Conservation (phyloP, 2,888 invertebrate species). For the Meghimatium bilineatum region DNA sequence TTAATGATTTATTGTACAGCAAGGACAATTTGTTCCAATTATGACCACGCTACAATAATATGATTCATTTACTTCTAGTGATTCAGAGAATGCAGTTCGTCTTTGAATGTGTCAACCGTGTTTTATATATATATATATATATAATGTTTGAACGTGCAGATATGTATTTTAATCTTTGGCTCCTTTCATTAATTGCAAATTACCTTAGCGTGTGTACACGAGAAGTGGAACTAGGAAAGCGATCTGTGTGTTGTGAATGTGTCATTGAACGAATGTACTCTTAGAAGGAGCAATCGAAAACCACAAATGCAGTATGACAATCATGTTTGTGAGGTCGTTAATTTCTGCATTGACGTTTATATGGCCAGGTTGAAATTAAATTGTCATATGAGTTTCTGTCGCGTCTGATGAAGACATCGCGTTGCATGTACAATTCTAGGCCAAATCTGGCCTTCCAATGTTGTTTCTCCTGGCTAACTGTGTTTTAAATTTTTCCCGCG, state of each 20-base stretch:
- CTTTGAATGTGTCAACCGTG: no score
- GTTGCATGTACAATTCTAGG: conserved; percentile 9
- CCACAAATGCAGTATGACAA: no score
- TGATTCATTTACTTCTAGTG: no score
- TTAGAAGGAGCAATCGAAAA: not conserved
- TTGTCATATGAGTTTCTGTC: conserved; percentile 1
- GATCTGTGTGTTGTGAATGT: not conserved
- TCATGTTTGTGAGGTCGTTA: conserved; percentile 1
- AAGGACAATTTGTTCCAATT: no score
- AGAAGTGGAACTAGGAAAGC: no score
- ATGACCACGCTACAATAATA: no score
- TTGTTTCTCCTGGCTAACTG: not conserved
- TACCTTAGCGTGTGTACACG: not conserved
- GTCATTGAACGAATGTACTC: not conserved
- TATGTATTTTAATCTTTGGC: no score
- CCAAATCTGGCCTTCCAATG: not conserved
- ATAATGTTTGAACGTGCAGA: no score
- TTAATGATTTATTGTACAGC: no score
- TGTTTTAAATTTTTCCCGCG: not conserved
- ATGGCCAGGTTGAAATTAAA: not conserved
- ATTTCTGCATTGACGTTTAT: conserved; percentile 5
- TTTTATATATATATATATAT: no score
- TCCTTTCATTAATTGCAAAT: no score
- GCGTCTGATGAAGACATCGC: not conserved
- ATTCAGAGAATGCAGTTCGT: no score